Percentiles rank a stretch among this genome's conserved stretches.
Evolutionary conservation across 2,113 vertebrate genomes (phyloP).

Genomic region (Grallaria varia): DNA sequence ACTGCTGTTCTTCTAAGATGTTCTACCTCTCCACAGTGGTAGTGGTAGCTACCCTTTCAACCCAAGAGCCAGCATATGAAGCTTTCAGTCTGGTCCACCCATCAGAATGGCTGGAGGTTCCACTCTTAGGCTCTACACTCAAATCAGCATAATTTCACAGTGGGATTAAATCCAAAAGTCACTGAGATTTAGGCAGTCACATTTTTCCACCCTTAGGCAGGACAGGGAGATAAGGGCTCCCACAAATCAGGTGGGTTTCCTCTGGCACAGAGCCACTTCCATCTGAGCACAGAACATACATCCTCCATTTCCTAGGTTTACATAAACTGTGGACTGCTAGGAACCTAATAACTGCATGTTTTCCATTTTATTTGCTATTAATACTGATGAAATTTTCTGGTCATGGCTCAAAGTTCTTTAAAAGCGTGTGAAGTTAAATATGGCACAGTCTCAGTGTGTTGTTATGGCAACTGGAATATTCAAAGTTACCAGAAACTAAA

Average conservation of each 20-base stretch:
- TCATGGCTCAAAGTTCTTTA: conserved; percentile 19
- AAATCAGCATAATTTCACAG: neutral
- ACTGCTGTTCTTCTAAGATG: neutral
- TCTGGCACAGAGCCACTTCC: neutral
- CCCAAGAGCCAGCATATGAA: neutral
- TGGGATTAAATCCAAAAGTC: neutral
- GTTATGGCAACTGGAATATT: conserved; percentile 39
- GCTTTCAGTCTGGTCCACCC: neutral
- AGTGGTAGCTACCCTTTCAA: neutral
- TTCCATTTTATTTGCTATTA: conserved; percentile 2
- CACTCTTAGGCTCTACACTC: neutral
- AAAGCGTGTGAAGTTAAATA: conserved; percentile 18
- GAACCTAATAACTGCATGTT: neutral
- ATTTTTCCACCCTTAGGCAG: neutral
- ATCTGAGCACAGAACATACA: neutral
- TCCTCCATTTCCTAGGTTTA: neutral
- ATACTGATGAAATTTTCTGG: conserved; percentile 15
- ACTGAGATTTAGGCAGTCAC: neutral
- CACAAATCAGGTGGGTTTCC: neutral
- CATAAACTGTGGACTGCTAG: neutral
- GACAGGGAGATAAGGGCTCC: neutral
- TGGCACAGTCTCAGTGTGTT: neutral
- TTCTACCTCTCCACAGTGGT: neutral
- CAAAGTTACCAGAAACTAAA: neutral
- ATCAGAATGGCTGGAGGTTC: neutral